phyloP scores from a whole-genome alignment of 2,888 invertebrate species.

The Amiota communis region DNA sequence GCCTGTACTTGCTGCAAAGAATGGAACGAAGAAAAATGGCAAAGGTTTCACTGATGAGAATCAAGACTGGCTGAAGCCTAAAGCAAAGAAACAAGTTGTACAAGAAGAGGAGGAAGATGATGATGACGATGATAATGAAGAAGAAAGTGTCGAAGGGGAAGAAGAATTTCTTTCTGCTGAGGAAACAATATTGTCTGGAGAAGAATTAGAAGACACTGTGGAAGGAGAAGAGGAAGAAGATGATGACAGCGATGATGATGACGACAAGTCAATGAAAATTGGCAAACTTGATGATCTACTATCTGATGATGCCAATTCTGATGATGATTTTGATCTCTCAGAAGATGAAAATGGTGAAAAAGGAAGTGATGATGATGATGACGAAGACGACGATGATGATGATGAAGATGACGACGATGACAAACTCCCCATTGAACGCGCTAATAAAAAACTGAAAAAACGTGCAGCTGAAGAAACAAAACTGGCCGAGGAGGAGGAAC shows the following conservation, averaged over 20 bases:
- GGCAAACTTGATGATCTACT: slow-evolving; percentile 68
- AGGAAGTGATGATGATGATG: slow-evolving; percentile 69
- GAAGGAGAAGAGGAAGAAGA: slow-evolving; percentile 45
- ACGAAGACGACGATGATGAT: slow-evolving; percentile 66
- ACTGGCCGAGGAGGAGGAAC: slow-evolving; percentile 86
- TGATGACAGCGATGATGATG: slow-evolving; percentile 61
- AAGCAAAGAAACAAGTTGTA: slow-evolving; percentile 64
- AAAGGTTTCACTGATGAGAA: slow-evolving; percentile 83
- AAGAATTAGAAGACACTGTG: slow-evolving; percentile 64
- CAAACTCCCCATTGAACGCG: slow-evolving; percentile 89
- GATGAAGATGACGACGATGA: slow-evolving; percentile 75
- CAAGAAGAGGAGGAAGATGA: slow-evolving; percentile 57
- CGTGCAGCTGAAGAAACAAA: slow-evolving; percentile 81
- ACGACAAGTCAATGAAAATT: slow-evolving; percentile 58
- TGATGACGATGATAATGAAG: slow-evolving; percentile 54
- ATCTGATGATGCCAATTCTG: slow-evolving; percentile 56
- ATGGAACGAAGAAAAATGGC: slow-evolving; percentile 35
- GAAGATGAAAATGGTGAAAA: slow-evolving; percentile 61
- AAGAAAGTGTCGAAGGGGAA: slow-evolving; percentile 33
- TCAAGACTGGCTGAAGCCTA: slow-evolving; percentile 80
- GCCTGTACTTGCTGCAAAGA: slow-evolving; percentile 33
- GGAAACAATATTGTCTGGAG: slow-evolving; percentile 48
- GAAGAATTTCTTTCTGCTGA: slow-evolving; percentile 24
- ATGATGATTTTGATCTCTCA: slow-evolving; percentile 75
- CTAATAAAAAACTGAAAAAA: slow-evolving; percentile 83